phyloP scores from a whole-genome alignment of 2,797 vertebrate species.

The Xenops minutus region DNA sequence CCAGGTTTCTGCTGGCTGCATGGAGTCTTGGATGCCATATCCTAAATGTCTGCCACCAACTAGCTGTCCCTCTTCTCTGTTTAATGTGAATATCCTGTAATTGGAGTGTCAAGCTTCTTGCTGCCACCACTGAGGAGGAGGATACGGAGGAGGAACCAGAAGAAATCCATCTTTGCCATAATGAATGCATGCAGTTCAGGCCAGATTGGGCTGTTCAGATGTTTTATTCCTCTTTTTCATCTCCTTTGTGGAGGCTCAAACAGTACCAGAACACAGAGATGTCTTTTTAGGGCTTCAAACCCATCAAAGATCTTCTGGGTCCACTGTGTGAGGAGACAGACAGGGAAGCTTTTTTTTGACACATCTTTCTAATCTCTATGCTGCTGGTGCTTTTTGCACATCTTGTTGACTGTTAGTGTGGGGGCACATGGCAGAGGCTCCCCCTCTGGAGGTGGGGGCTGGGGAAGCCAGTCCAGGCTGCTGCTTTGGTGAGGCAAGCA shows the following conservation, averaged over 20 bases:
- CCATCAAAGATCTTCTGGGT: background rate
- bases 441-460: background rate
- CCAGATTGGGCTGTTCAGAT: slow-evolving; percentile 22
- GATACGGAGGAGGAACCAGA: slow-evolving; percentile 18
- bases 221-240: slow-evolving; percentile 33
- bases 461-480: background rate
- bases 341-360: slow-evolving; percentile 11
- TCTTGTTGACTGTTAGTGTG: background rate
- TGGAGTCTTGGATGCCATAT: background rate
- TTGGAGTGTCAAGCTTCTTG: slow-evolving; percentile 5
- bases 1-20: background rate
- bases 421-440: background rate
- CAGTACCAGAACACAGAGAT: background rate
- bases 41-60: background rate
- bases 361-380: background rate
- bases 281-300: slow-evolving; percentile 17
- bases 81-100: slow-evolving; percentile 34
- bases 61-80: background rate
- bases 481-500: background rate
- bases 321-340: background rate
- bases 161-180: slow-evolving; percentile 10
- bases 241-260: background rate
- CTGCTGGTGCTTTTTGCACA: background rate
- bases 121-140: slow-evolving; percentile 25
- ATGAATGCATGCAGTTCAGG: slow-evolving; percentile 8